A percentile compares a stretch with the other conserved stretches of the same genome.
phyloP scores from a whole-genome alignment of 2,113 vertebrate genomes.

The Malaclemys terrapin region DNA sequence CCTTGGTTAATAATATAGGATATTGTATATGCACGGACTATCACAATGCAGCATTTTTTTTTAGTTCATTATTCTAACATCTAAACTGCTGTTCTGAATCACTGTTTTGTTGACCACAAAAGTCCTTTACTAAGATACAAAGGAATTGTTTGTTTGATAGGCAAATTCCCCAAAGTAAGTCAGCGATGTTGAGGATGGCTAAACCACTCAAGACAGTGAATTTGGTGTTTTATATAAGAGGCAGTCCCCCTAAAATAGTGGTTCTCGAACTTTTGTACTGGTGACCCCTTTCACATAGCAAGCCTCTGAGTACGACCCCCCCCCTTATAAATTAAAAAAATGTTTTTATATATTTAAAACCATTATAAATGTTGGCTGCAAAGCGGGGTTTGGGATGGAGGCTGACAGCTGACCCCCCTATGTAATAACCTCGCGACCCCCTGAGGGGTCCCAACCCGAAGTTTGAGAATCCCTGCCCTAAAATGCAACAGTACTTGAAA shows the following conservation, averaged over 20 bases:
- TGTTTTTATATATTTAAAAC: too few species aligned
- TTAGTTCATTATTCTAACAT: neutral
- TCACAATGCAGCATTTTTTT: accelerated
- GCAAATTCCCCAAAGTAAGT: neutral
- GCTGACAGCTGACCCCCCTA: too few species aligned
- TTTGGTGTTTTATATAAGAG: neutral
- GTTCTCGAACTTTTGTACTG: too few species aligned
- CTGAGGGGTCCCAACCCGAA: too few species aligned
- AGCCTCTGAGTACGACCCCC: too few species aligned
- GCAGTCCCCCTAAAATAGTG: neutral
- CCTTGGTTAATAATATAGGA: neutral
- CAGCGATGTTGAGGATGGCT: accelerated
- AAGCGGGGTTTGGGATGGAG: too few species aligned
- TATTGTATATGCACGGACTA: accelerated
- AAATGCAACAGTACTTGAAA: neutral
- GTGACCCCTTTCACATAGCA: too few species aligned
- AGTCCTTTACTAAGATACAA: neutral
- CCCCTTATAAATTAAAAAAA: too few species aligned
- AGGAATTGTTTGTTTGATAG: neutral
- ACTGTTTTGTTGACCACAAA: neutral
- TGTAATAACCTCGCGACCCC: too few species aligned
- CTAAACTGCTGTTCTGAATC: neutral
- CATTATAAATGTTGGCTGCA: too few species aligned
- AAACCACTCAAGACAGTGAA: neutral
- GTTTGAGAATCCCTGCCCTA: too few species aligned